A percentile compares a stretch with the other conserved stretches of the same genome.
Conservation (phyloP, 2,888 invertebrate species). For the Gastrophysa polygoni region DNA sequence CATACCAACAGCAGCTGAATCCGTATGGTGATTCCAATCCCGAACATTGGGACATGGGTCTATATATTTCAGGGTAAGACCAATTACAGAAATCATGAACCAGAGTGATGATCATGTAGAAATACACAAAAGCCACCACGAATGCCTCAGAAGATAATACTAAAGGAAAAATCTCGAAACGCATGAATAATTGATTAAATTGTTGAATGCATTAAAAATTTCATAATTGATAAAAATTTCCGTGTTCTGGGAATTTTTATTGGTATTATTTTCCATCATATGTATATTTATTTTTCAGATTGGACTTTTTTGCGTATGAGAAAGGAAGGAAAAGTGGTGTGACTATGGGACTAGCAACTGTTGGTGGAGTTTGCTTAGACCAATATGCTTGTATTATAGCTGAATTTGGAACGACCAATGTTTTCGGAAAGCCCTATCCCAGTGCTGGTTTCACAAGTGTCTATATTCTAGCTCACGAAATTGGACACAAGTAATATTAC, state of each 20-base stretch:
- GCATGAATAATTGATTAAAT: too few species aligned
- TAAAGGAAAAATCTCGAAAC: too few species aligned
- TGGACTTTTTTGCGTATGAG: slow-evolving; percentile 76
- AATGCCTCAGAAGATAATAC: too few species aligned
- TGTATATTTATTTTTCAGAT: slow-evolving; percentile 53
- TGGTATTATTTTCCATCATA: too few species aligned
- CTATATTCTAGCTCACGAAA: slow-evolving; percentile 83
- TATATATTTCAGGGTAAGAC: slow-evolving; percentile 75
- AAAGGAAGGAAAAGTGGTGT: slow-evolving; percentile 72
- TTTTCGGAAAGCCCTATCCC: slow-evolving; percentile 78
- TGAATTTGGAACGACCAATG: slow-evolving; percentile 76
- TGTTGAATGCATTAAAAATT: too few species aligned
- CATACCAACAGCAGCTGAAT: slow-evolving; percentile 71
- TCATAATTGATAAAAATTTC: too few species aligned
- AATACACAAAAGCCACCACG: too few species aligned
- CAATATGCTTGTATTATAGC: slow-evolving; percentile 79
- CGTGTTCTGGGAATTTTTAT: too few species aligned
- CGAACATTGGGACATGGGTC: slow-evolving; percentile 80
- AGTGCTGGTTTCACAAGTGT: slow-evolving; percentile 85
- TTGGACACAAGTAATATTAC: slow-evolving; percentile 77
- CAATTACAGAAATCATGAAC: too few species aligned
- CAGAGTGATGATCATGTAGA: too few species aligned
- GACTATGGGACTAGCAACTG: slow-evolving; percentile 83
- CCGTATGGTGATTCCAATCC: slow-evolving; percentile 70
- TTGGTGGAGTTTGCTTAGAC: slow-evolving; percentile 75